A percentile compares a stretch with the other conserved stretches of the same genome.
phyloP scores from a whole-genome alignment of 2,113 vertebrate genomes.

The Stegostoma tigrinum region DNA sequence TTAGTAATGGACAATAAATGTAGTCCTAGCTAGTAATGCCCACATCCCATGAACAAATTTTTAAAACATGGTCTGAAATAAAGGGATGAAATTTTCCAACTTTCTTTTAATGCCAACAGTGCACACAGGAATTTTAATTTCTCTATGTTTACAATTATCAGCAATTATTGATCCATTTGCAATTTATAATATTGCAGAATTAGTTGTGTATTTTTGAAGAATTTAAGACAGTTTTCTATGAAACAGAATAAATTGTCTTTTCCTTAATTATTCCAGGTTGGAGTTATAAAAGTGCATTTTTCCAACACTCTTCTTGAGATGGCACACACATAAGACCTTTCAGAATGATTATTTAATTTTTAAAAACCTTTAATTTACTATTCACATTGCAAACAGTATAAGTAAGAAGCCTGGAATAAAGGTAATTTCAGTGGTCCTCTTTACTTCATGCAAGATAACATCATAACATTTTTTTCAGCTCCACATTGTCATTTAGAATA shows the following conservation, averaged over 20 bases:
- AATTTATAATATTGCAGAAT: neutral
- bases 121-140: neutral
- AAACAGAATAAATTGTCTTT: neutral
- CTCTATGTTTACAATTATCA: neutral
- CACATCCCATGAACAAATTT: too few species aligned
- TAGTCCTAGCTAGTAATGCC: too few species aligned
- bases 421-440: neutral
- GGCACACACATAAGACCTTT: neutral
- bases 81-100: neutral
- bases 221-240: neutral
- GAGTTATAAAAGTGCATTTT: neutral
- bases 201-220: neutral
- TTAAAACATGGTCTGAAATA: too few species aligned
- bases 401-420: neutral
- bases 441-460: neutral
- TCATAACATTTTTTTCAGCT: neutral
- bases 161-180: neutral
- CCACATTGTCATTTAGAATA: neutral
- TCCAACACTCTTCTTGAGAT: too few species aligned
- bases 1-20: too few species aligned
- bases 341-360: neutral
- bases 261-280: neutral
- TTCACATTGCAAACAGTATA: neutral
- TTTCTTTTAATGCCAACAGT: neutral
- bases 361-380: neutral